Percentiles rank a stretch among this genome's conserved stretches.
phyloP scores from a whole-genome alignment of 2,888 invertebrate genomes.

The Rhagonycha lutea region DNA sequence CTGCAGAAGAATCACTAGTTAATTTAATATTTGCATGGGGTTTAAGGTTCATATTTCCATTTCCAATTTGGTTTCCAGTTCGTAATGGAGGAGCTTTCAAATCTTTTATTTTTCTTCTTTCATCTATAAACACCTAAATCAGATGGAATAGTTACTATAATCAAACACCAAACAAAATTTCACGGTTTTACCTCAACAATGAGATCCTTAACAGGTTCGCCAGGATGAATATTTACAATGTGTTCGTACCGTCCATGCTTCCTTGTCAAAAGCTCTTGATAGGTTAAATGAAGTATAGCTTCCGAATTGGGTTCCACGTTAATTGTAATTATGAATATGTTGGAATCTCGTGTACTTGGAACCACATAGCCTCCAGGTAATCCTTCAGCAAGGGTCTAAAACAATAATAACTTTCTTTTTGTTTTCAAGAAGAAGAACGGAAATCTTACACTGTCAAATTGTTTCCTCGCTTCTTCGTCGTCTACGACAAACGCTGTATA shows the following conservation, averaged over 20 bases:
- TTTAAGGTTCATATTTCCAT: conserved; percentile 56
- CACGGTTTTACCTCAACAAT: conserved; percentile 56
- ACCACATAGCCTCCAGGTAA: conserved; percentile 65
- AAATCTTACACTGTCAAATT: conserved; percentile 49
- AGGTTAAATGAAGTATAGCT: conserved; percentile 71
- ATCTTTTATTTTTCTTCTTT: conserved; percentile 63
- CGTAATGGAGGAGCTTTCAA: conserved; percentile 68
- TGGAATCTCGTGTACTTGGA: conserved; percentile 70
- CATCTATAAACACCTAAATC: conserved; percentile 62
- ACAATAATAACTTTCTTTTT: not conserved
- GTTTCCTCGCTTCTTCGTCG: conserved; percentile 64
- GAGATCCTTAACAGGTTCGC: conserved; percentile 67
- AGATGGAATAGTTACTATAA: not conserved
- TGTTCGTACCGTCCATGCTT: conserved; percentile 70
- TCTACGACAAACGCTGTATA: conserved; percentile 69
- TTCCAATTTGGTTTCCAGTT: conserved; percentile 66
- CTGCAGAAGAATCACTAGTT: conserved; percentile 40
- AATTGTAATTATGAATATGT: conserved; percentile 69
- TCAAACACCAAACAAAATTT: not conserved
- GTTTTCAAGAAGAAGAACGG: not conserved
- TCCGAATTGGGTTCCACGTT: conserved; percentile 67
- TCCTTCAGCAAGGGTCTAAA: conserved; percentile 61
- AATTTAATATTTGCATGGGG: conserved; percentile 43
- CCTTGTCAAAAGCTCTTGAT: conserved; percentile 71
- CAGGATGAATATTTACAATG: conserved; percentile 70